A percentile compares a stretch with the other conserved stretches of the same genome.
Conservation (phyloP, 37 sponge, comb jelly and placozoan genomes). For the Diacarnus erythraeanus region DNA sequence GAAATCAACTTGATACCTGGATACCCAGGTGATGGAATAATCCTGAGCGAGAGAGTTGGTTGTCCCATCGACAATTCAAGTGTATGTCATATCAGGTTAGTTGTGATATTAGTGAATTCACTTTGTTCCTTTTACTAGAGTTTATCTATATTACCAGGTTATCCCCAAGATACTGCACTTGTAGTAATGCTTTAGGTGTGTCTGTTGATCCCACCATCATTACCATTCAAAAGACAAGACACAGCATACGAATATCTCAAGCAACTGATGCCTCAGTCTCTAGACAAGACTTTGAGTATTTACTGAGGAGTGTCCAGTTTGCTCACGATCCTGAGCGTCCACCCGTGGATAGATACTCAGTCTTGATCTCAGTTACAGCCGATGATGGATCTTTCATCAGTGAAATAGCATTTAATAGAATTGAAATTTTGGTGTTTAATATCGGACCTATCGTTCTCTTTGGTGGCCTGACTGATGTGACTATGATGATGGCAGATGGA, state of each 20-base stretch:
- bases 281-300: conserved; percentile 10
- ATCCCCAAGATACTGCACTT: conserved; percentile 7
- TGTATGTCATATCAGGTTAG: conserved; percentile 12
- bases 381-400: conserved; percentile 48
- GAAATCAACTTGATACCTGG: conserved; percentile 14
- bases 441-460: conserved; percentile 27
- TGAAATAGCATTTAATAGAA: neutral
- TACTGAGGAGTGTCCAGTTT: conserved; percentile 36
- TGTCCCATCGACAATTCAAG: neutral
- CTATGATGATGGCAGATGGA: conserved; percentile 18
- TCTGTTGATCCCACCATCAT: neutral
- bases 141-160: conserved; percentile 1
- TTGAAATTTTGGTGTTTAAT: conserved; percentile 28
- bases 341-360: neutral
- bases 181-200: neutral
- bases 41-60: neutral
- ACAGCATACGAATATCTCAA: conserved; percentile 5
- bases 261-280: neutral
- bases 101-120: neutral
- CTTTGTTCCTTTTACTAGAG: neutral
- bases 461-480: neutral
- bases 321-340: conserved; percentile 14
- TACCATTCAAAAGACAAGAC: conserved; percentile 14
- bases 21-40: conserved; percentile 14
- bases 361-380: conserved; percentile 18